Conservation (phyloP, 2,797 vertebrate genomes). For the Sternotherus odoratus region DNA sequence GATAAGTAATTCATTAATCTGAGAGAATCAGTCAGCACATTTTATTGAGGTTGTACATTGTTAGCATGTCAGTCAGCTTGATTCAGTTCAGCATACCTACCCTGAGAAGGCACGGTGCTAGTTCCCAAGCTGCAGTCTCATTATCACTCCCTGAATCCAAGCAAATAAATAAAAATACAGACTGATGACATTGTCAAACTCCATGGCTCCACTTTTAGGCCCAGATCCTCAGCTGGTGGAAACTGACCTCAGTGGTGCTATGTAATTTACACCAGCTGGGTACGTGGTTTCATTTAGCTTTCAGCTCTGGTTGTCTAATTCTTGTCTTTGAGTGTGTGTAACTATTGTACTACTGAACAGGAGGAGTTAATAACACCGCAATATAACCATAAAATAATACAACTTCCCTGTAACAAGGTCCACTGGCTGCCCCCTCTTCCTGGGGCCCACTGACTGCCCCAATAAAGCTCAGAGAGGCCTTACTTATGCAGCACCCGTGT, state of each 20-base stretch:
- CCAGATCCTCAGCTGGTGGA: neutral
- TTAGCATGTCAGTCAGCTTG: constrained; percentile 3
- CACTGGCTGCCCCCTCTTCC: too few species aligned
- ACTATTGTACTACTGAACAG: neutral
- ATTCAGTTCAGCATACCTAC: neutral
- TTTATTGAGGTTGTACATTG: neutral
- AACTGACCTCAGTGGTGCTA: neutral
- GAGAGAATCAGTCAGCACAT: constrained; percentile 24
- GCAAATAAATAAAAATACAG: constrained; percentile 56
- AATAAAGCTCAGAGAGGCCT: too few species aligned
- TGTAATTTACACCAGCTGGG: constrained; percentile 14
- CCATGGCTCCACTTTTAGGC: neutral
- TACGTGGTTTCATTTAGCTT: neutral
- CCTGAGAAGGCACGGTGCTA: constrained; percentile 47
- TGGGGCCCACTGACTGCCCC: too few species aligned
- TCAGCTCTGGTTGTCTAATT: neutral
- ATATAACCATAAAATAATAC: neutral
- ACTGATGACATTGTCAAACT: constrained; percentile 20
- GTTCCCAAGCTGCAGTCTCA: constrained; percentile 45
- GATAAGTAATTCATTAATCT: neutral
- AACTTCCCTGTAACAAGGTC: neutral
- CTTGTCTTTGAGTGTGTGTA: neutral
- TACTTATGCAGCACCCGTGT: too few species aligned
- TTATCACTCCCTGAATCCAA: constrained; percentile 33
- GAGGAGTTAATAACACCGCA: neutral